Percentiles rank a stretch among this genome's conserved stretches.
phyloP scores from a whole-genome alignment of 2,113 vertebrate species.

The Gallinago paraguaiae region DNA sequence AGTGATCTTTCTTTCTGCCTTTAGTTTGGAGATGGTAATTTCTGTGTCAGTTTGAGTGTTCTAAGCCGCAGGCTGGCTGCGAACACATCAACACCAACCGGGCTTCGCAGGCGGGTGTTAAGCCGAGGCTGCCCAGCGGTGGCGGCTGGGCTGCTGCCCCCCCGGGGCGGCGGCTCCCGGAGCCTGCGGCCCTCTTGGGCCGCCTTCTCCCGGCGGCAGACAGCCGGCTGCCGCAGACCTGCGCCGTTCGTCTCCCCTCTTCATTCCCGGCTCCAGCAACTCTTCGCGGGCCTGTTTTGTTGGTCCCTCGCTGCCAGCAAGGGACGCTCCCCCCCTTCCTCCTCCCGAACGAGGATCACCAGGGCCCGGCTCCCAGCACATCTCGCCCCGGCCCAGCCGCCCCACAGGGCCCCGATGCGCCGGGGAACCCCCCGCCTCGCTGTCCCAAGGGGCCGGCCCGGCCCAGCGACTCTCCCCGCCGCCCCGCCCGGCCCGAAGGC shows the following conservation, averaged over 20 bases:
- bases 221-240: fast-evolving
- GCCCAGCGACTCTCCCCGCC: neutral
- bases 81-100: fast-evolving
- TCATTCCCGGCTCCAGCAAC: neutral
- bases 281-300: neutral
- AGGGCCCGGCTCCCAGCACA: neutral
- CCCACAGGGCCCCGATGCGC: neutral
- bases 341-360: no score
- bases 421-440: neutral
- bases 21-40: neutral
- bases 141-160: neutral
- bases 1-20: neutral
- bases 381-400: neutral
- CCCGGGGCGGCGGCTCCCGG: neutral
- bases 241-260: neutral
- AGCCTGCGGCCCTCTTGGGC: neutral
- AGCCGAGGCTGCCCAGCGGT: fast-evolving
- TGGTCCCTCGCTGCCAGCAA: neutral
- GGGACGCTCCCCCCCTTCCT: neutral
- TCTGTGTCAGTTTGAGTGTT: fast-evolving
- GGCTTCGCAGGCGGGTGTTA: neutral
- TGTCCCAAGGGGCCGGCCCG: neutral
- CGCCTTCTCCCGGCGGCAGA: neutral
- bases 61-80: neutral
- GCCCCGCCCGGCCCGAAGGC: neutral